phyloP scores from a whole-genome alignment of 2,797 vertebrate genomes.

The Heteromormyrus szaboi region DNA sequence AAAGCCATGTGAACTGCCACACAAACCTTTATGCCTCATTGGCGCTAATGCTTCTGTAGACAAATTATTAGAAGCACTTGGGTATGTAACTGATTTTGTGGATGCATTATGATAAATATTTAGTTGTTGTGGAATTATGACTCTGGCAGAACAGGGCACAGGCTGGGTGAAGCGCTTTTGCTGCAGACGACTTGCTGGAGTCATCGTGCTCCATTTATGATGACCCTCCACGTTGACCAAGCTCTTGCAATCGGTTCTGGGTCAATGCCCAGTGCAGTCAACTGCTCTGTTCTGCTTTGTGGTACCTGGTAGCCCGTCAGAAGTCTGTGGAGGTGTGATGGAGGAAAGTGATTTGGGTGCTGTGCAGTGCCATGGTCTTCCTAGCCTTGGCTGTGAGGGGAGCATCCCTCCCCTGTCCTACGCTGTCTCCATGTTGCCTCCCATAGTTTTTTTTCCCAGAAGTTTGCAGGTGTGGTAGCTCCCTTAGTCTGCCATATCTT shows the following conservation, averaged over 20 bases:
- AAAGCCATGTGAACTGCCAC: slow-evolving; percentile 55
- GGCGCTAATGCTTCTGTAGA: slow-evolving; percentile 58
- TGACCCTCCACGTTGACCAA: background rate
- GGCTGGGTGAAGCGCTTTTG: background rate
- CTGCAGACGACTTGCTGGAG: background rate
- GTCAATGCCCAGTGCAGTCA: background rate
- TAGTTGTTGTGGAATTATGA: slow-evolving; percentile 44
- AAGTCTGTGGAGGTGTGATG: background rate
- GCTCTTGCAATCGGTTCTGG: background rate
- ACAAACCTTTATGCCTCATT: slow-evolving; percentile 65
- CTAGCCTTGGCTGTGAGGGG: background rate
- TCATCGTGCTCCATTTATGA: background rate
- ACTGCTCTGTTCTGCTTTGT: background rate
- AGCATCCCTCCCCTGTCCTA: background rate
- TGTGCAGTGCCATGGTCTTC: background rate
- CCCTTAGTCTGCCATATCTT: background rate
- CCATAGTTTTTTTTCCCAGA: background rate
- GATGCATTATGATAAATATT: slow-evolving; percentile 59
- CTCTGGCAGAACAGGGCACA: background rate
- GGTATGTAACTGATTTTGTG: slow-evolving; percentile 72
- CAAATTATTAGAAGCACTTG: slow-evolving; percentile 73
- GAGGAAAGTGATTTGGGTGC: background rate
- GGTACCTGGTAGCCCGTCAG: background rate
- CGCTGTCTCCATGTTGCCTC: background rate
- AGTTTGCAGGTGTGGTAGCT: background rate